phyloP scores from a whole-genome alignment of 2,113 vertebrate genomes.

The Drymodes brunneopygia region DNA sequence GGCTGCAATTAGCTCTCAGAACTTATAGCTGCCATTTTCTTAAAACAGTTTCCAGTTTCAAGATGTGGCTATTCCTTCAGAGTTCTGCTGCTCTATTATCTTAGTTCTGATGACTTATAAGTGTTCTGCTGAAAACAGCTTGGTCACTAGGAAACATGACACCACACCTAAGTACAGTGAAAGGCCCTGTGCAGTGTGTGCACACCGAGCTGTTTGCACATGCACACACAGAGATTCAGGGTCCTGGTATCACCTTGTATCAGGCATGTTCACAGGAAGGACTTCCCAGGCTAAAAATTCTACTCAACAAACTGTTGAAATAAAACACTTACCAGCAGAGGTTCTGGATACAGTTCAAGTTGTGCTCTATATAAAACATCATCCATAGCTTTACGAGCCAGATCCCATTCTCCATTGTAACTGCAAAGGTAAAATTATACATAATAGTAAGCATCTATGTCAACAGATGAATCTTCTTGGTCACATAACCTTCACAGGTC shows the following conservation, averaged over 20 bases:
- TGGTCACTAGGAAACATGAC: background rate
- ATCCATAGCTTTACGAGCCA: slow-evolving; percentile 93
- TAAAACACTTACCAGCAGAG: slow-evolving; percentile 85
- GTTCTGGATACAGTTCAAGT: slow-evolving; percentile 93
- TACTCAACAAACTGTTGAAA: background rate
- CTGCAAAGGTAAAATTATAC: slow-evolving; percentile 66
- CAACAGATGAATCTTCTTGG: background rate
- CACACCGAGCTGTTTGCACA: background rate
- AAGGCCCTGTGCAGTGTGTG: background rate
- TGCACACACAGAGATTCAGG: background rate
- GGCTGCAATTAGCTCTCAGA: background rate
- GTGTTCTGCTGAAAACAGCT: background rate
- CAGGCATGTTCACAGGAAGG: background rate
- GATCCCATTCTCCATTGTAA: slow-evolving; percentile 93
- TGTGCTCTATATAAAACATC: slow-evolving; percentile 94
- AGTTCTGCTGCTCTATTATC: background rate
- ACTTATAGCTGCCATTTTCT: background rate
- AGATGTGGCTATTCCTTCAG: background rate
- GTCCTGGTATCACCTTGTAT: background rate
- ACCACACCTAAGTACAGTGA: background rate
- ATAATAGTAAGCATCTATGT: background rate
- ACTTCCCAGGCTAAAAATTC: background rate
- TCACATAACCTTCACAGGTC: background rate
- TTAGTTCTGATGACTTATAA: background rate
- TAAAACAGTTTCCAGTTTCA: background rate